A percentile compares a stretch with the other conserved stretches of the same genome.
These are phyloP conservation scores for Lydus trimaculatus DNA, from an alignment of 2,888 invertebrate genomes.

Conservation along the genomic window DNA sequence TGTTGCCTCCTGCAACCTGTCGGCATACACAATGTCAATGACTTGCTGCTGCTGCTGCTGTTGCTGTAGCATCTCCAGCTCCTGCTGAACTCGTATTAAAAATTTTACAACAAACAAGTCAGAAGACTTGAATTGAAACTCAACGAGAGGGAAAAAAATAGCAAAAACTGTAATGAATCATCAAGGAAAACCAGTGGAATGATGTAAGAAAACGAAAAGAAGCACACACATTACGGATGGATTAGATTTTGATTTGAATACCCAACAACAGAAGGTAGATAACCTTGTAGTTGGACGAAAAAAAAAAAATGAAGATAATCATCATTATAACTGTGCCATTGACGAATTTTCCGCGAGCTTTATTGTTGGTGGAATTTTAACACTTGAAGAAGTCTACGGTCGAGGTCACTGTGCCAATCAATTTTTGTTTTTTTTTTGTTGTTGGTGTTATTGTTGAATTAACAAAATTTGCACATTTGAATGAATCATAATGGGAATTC, in stretches of 20 bases:
- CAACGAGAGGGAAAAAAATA: too few relatives aligned
- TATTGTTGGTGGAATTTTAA: background rate
- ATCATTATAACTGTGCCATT: slow-evolving; percentile 49
- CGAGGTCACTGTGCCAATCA: background rate
- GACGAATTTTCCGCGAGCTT: slow-evolving; percentile 28
- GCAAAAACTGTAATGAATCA: slow-evolving; percentile 49
- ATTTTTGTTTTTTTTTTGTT: background rate
- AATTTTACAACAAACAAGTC: background rate
- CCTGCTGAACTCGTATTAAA: background rate
- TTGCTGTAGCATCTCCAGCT: background rate
- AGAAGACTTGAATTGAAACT: too few relatives aligned
- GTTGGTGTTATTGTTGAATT: background rate
- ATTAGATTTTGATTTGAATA: slow-evolving; percentile 28
- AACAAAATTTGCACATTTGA: background rate
- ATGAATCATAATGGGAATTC: slow-evolving; percentile 9
- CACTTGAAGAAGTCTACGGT: background rate
- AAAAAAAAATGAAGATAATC: slow-evolving; percentile 35
- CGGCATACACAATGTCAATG: slow-evolving; percentile 29
- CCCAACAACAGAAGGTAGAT: slow-evolving; percentile 23
- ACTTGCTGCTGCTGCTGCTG: slow-evolving; percentile 17
- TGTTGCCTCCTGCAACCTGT: slow-evolving; percentile 33
- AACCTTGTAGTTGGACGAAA: slow-evolving; percentile 49
- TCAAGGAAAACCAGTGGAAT: slow-evolving; percentile 52
- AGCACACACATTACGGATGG: too few relatives aligned
- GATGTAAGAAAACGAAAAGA: slow-evolving; percentile 44